Evolutionary conservation across 2,888 invertebrate genomes (phyloP).

Genomic region (Zygogramma bicolorata): DNA sequence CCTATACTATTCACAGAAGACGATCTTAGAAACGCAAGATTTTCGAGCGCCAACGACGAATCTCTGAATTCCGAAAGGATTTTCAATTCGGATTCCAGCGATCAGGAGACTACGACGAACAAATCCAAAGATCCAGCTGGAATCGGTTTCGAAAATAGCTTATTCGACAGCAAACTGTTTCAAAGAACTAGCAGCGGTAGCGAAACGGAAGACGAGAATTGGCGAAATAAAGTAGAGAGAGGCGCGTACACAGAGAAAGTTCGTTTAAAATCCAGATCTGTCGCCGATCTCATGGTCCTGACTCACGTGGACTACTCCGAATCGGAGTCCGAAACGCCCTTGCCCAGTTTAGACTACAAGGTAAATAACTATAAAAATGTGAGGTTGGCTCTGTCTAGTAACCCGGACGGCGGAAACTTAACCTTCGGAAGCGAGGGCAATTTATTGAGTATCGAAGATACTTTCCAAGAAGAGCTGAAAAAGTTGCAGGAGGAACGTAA

Average conservation of each 20-base stretch:
- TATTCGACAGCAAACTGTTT: constrained; percentile 22
- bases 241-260: constrained; percentile 74
- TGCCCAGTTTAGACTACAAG: constrained; percentile 64
- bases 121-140: constrained; percentile 59
- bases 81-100: constrained; percentile 71
- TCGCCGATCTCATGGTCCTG: constrained; percentile 76
- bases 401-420: constrained; percentile 59
- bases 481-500: constrained; percentile 66
- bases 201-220: constrained; percentile 75
- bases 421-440: constrained; percentile 72
- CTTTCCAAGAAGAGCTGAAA: constrained; percentile 70
- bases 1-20: constrained; percentile 62
- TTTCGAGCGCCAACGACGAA: constrained; percentile 75
- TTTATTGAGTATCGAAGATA: constrained; percentile 69
- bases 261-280: constrained; percentile 75
- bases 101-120: constrained; percentile 70
- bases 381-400: constrained; percentile 61
- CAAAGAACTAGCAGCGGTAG: constrained; percentile 68
- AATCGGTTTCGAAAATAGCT: constrained; percentile 23
- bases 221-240: constrained; percentile 72
- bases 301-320: constrained; percentile 76
- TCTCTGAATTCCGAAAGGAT: constrained; percentile 73
- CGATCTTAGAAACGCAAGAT: constrained; percentile 70
- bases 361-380: constrained; percentile 62
- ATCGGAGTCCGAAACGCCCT: constrained; percentile 70